Percentiles rank a stretch among this genome's conserved stretches.
Evolutionary conservation across 2,797 vertebrate genomes (phyloP).

Genomic region (Chiloscyllium punctatum): DNA sequence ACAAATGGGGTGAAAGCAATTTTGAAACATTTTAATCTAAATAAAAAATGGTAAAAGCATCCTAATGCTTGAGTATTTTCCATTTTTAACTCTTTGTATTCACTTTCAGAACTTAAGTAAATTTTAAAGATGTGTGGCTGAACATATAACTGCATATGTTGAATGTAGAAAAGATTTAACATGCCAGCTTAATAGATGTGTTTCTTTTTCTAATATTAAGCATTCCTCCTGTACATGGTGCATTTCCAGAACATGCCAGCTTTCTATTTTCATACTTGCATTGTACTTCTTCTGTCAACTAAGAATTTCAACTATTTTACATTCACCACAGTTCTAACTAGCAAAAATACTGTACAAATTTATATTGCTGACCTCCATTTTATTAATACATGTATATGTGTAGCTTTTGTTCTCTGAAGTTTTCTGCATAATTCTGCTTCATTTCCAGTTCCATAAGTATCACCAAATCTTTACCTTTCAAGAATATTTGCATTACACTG

Average conservation of each 20-base stretch:
- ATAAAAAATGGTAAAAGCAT: background rate
- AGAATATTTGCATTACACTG: background rate
- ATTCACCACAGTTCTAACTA: background rate
- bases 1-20: background rate
- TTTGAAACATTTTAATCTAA: background rate
- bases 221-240: background rate
- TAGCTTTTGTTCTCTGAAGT: background rate
- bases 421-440: background rate
- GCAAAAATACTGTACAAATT: background rate
- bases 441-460: background rate
- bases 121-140: background rate
- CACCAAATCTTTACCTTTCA: background rate
- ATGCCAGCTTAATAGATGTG: background rate
- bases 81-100: background rate
- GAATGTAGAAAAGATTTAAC: background rate
- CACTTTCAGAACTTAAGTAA: background rate
- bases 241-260: background rate
- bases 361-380: too few species aligned
- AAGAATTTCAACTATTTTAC: background rate
- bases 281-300: background rate
- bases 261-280: background rate
- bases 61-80: background rate
- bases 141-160: background rate
- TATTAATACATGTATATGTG: background rate
- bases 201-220: background rate